Conservation (phyloP, 1,140 invertebrate genomes). For the Drosophila nigrodunni region DNA sequence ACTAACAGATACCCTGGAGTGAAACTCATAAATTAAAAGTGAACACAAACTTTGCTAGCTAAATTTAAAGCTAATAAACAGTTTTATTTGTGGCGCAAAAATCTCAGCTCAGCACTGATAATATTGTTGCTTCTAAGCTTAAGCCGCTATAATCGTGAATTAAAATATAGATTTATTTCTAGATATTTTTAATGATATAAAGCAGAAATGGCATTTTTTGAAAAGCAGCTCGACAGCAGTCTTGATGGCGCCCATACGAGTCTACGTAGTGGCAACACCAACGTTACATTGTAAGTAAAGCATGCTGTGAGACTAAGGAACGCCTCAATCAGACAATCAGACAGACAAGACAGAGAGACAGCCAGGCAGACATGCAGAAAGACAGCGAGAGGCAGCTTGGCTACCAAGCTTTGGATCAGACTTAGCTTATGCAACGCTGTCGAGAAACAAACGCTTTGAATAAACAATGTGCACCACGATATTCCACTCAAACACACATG, state of each 20-base stretch:
- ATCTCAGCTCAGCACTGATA: neutral
- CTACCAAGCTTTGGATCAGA: slow-evolving; percentile 2
- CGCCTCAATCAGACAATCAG: slow-evolving; percentile 44
- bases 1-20: slow-evolving; percentile 6
- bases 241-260: slow-evolving; percentile 9
- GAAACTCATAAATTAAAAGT: neutral
- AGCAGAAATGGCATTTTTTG: slow-evolving; percentile 14
- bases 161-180: neutral
- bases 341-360: neutral
- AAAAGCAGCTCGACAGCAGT: neutral
- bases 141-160: neutral
- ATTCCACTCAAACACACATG: slow-evolving; percentile 4
- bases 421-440: neutral
- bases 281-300: slow-evolving; percentile 29
- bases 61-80: neutral
- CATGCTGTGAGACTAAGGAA: slow-evolving; percentile 50
- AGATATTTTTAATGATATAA: neutral
- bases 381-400: neutral
- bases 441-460: slow-evolving; percentile 45
- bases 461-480: slow-evolving; percentile 28
- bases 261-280: slow-evolving; percentile 27
- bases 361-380: too few species aligned
- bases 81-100: neutral
- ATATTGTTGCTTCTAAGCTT: slow-evolving; percentile 10
- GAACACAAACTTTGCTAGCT: neutral